phyloP scores from a whole-genome alignment of 2,113 vertebrate species.

The Leptobrachium leishanense region DNA sequence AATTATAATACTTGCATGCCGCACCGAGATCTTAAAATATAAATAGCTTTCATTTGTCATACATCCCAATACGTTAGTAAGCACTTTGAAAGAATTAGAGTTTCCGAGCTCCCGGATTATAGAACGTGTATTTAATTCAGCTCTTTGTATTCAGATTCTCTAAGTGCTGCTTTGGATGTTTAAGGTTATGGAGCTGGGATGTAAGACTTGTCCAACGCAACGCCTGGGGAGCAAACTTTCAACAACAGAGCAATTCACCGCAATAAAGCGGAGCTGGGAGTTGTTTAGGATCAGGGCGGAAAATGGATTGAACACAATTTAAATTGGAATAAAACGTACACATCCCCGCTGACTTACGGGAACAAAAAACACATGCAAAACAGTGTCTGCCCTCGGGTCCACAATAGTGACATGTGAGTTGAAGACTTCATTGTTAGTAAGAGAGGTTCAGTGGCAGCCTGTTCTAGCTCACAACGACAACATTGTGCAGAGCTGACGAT shows the following conservation, averaged over 20 bases:
- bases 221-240: not conserved
- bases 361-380: not conserved
- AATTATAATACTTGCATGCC: too few species aligned
- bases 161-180: conserved; percentile 6
- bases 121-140: conserved; percentile 1
- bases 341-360: not conserved
- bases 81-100: not conserved
- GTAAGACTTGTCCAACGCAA: not conserved
- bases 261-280: conserved; percentile 1
- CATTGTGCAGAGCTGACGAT: too few species aligned
- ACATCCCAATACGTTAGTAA: not conserved
- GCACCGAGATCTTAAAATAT: too few species aligned
- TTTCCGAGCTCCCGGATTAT: not conserved
- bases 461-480: too few species aligned
- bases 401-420: not conserved
- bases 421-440: not conserved
- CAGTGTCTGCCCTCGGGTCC: not conserved
- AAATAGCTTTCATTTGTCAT: not conserved
- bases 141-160: conserved; percentile 2
- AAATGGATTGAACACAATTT: not conserved
- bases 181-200: conserved; percentile 1
- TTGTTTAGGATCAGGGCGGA: conserved; percentile 18
- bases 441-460: too few species aligned
- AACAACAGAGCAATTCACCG: not conserved
- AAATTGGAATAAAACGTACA: not conserved